These are phyloP conservation scores for Pavo muticus DNA, from an alignment of 2,113 vertebrate genomes.

Conservation along the genomic window DNA sequence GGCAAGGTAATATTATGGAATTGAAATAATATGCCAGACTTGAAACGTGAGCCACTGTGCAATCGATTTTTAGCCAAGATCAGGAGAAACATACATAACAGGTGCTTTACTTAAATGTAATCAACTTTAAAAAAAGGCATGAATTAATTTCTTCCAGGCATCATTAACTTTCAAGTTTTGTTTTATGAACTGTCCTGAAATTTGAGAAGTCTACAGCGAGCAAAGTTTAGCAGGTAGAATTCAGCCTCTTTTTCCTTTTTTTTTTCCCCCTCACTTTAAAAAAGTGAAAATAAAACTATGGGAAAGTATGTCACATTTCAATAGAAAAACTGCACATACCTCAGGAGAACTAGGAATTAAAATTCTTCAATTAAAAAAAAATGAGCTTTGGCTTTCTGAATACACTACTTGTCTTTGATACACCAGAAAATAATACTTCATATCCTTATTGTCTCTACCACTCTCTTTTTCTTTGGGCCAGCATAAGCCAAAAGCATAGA, in stretches of 20 bases:
- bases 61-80: not conserved
- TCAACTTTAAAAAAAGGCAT: not conserved
- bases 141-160: not conserved
- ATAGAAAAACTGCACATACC: not conserved
- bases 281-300: not conserved
- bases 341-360: conserved; percentile 25
- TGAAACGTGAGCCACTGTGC: not conserved
- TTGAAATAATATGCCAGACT: not conserved
- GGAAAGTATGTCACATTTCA: conserved; percentile 27
- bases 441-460: not conserved
- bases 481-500: not conserved
- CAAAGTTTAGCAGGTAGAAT: not conserved
- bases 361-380: conserved; percentile 21
- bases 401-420: conserved; percentile 53
- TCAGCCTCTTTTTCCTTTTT: not conserved
- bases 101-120: not conserved
- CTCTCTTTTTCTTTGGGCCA: not conserved
- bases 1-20: not conserved
- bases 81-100: not conserved
- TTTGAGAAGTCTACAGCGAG: not conserved
- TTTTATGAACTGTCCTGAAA: not conserved
- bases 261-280: too few species aligned
- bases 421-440: conserved; percentile 56
- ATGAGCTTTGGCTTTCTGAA: conserved; percentile 46
- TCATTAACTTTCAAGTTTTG: not conserved